These are phyloP conservation scores for Sarcophaga bullata DNA, from an alignment of 1,140 invertebrate species.

Conservation along the genomic window DNA sequence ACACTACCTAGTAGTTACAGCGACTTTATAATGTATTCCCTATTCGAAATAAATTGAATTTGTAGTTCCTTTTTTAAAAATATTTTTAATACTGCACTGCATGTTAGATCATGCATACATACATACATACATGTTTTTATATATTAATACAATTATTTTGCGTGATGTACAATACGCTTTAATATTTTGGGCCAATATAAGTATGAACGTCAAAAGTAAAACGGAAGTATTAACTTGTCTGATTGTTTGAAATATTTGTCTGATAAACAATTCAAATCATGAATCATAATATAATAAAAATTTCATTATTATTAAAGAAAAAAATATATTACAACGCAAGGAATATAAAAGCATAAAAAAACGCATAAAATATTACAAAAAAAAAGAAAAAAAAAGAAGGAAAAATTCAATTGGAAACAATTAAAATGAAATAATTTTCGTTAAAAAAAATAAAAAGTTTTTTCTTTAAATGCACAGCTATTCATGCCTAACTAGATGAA, in stretches of 20 bases:
- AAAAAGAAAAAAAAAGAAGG: no score
- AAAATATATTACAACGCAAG: conserved; percentile 17
- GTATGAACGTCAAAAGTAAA: not conserved
- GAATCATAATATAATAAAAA: conserved; percentile 21
- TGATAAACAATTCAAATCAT: conserved; percentile 15
- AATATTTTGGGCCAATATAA: conserved; percentile 16
- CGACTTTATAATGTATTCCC: no score
- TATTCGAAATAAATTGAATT: no score
- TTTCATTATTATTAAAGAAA: not conserved
- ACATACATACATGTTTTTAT: not conserved
- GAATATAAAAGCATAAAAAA: not conserved
- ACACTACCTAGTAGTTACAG: no score
- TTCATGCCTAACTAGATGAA: no score
- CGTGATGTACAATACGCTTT: not conserved
- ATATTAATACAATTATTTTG: not conserved
- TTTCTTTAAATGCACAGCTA: no score
- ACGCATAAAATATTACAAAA: not conserved
- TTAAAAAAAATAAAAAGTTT: not conserved
- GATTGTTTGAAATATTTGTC: not conserved
- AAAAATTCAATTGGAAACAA: not conserved
- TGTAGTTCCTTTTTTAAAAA: no score
- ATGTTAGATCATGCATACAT: not conserved
- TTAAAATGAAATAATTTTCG: not conserved
- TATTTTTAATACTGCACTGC: no score
- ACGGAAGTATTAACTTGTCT: conserved; percentile 38